Evolutionary conservation across 2,113 vertebrate species (phyloP).

Genomic region (Puntigrus tetrazona): DNA sequence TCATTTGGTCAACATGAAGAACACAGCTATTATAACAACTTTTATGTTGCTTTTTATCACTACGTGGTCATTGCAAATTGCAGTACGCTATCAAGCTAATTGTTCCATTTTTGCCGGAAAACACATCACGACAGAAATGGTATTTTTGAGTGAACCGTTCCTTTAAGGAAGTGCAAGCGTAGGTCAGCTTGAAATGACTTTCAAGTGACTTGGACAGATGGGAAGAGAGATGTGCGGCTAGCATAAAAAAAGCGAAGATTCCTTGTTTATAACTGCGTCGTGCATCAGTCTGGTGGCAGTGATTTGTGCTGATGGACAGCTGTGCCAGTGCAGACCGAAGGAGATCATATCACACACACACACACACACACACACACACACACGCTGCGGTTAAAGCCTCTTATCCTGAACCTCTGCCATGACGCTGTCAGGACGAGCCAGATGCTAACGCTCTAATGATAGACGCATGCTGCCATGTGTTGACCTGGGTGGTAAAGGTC

Average conservation of each 20-base stretch:
- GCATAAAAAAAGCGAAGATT: background rate
- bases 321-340: background rate
- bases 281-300: background rate
- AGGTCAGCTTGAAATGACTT: background rate
- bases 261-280: background rate
- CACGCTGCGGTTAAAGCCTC: background rate
- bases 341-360: background rate
- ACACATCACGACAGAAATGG: background rate
- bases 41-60: no score
- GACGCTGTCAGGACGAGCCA: background rate
- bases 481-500: background rate
- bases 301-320: background rate
- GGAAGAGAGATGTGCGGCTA: background rate
- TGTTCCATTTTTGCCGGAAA: background rate
- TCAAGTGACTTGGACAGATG: background rate
- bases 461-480: background rate
- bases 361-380: background rate
- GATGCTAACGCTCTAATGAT: conserved; percentile 17
- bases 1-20: no score
- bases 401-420: conserved; percentile 1
- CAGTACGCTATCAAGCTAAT: background rate
- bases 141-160: background rate
- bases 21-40: no score
- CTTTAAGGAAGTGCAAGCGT: background rate
- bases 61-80: background rate